Evolutionary conservation across 2,113 vertebrate species (phyloP), one percentile per base, ranked within the genome.

Genomic region (Apus apus): DNA sequence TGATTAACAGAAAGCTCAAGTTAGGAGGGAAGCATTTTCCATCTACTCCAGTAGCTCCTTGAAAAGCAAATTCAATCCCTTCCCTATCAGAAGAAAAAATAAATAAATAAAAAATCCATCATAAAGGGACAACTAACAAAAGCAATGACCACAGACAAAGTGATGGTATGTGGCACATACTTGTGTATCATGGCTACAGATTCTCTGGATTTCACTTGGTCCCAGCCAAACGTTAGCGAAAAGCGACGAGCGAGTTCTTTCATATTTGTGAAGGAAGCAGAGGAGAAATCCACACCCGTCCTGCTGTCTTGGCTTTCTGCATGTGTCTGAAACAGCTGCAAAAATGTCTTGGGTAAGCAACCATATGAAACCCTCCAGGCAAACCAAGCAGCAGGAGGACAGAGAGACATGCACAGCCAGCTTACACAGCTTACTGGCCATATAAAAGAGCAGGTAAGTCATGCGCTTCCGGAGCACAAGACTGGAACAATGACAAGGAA

Each of bases 161-260:
- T 11, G 38, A 68, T 13, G 43, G 21, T 75, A 75, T 7, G 6
- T 58, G 85, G 76, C 81, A 97, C 97, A 51, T 97, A 99, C 99
- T 99, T 99, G 98, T 99, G 99, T 85, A 99, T 99, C 98, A 99
- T 97, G 86, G 98, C 98, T 76, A 99, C 88, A 30, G 98, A 98
- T 87, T 99, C 98, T 21, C 99, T 98, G 92, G 97, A 99, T 97
- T 99, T 99, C 96, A 98, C 94, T 36, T 98, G 98, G 97, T 99
- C 99, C 97, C 98, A 98, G 86, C 98, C 98, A 83, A 99, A 99
- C 6, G 98, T 99, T 84, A 99, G 98, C 9, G 99, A 98, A 91
- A 99, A 99, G 53, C 99, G 98, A 53, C 99, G 96, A 92, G 99
- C 99, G 36, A 99, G 98, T 94, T 99, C 99, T 94, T 98, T 99